Evolutionary conservation across 2,113 vertebrate genomes (phyloP), one percentile per base, ranked within the genome.

Genomic region (Ibidorhyncha struthersii): DNA sequence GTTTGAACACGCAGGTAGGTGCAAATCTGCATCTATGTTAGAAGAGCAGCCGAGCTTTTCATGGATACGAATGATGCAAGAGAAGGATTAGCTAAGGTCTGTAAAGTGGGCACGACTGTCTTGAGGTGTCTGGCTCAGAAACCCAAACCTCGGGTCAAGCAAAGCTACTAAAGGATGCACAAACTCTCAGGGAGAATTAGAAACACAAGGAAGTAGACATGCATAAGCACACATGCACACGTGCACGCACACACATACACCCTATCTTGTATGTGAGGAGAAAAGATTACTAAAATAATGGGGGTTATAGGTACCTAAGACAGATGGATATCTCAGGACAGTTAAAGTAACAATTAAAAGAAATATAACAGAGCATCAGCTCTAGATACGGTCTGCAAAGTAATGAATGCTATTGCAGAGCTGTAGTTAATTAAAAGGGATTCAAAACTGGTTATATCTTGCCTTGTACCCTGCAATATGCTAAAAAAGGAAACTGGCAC

Each of bases 111-210:
- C 29, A 29, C 14, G 62, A 22, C 14, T 10, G 14, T 27, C 30
- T 63, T 3, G 2, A 94, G 5, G 17, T 45, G 19, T 27, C 29
- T 79, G 55, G 9, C 26, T 87, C 47, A 59, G 38, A 87, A 93
- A 50, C 22, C 2, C 20, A 86, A 87, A 59, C 41, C 9, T 85
- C 20, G 90, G 17, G 41, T 82, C 34, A 69, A 49, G 34, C 4
- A 84, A 70, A 70, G 10, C 30, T 59, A 6, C 29, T 27, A 29
- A 67, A 82, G 3, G 19, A n/a, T 62, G 9, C 5, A 25, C 18
- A 61, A 56, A 65, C 4, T 29, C 22, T 52, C 36, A 66, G 8
- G 0, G 0, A 56, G 18, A 40, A 7, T 6, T 81, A 30, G 6
- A 15, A 84, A 18, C 50, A 43, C 16, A 50, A 34, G 15, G 40